Evolutionary conservation across 2,113 vertebrate genomes (phyloP).

Genomic region (Cavia aperea): DNA sequence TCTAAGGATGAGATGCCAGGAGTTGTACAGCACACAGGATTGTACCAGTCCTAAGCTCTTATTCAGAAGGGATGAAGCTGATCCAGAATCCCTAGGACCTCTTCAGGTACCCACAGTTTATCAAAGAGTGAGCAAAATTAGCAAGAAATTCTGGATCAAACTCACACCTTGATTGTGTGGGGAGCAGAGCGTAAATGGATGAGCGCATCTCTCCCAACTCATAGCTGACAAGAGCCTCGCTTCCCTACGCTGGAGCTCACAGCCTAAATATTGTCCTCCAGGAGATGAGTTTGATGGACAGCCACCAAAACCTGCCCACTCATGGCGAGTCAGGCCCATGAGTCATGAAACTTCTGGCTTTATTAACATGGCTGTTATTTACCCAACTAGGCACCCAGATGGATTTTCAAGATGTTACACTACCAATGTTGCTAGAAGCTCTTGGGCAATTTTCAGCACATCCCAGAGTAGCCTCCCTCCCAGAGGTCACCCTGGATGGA

Average conservation of each 20-base stretch:
- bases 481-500: constrained; percentile 17
- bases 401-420: not conserved
- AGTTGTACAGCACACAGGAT: not conserved
- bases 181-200: not conserved
- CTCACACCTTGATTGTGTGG: not conserved
- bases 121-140: not conserved
- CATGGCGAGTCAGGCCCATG: not conserved
- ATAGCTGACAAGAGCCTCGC: not conserved
- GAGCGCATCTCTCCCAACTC: not conserved
- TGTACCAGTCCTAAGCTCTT: not conserved
- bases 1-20: not conserved
- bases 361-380: constrained; percentile 24
- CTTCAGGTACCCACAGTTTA: not conserved
- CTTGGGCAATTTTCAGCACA: constrained; percentile 31
- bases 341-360: not conserved
- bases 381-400: constrained; percentile 12
- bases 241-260: not conserved
- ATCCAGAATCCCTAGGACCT: not conserved
- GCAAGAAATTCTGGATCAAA: not conserved
- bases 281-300: not conserved
- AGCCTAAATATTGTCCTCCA: not conserved
- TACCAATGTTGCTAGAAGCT: constrained; percentile 14
- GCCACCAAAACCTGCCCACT: not conserved
- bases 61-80: not conserved
- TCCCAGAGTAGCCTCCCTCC: constrained; percentile 19